phyloP scores from a whole-genome alignment of 2,113 vertebrate species.

The Sebastes fasciatus region DNA sequence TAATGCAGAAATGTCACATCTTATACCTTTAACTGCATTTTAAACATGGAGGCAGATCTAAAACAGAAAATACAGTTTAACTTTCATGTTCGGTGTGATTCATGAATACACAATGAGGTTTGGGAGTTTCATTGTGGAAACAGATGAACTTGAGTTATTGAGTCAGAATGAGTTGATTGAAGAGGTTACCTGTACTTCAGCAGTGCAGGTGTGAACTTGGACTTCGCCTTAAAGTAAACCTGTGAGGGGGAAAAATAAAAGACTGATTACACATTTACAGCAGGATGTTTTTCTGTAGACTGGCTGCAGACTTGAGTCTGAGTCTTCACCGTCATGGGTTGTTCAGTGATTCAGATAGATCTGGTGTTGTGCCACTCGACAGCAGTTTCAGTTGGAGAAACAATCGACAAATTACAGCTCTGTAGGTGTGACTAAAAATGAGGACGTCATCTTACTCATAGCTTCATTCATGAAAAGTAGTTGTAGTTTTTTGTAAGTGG shows the following conservation, averaged over 20 bases:
- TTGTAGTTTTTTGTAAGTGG: neutral
- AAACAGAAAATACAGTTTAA: neutral
- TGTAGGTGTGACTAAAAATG: neutral
- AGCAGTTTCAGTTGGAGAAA: neutral
- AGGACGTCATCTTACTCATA: neutral
- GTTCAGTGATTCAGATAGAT: neutral
- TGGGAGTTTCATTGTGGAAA: neutral
- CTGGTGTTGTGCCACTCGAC: too few species aligned
- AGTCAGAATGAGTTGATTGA: neutral
- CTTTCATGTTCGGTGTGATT: neutral
- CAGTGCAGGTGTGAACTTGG: slow-evolving; percentile 90
- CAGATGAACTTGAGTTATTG: neutral
- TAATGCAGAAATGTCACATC: too few species aligned
- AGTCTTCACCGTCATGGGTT: neutral
- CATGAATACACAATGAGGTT: neutral
- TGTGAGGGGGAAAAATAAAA: slow-evolving; percentile 54
- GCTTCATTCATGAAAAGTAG: neutral
- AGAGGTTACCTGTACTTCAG: slow-evolving; percentile 89
- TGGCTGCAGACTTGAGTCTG: neutral
- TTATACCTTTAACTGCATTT: neutral
- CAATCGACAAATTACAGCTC: neutral
- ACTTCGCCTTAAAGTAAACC: slow-evolving; percentile 96
- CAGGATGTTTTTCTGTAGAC: neutral
- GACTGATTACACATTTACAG: neutral
- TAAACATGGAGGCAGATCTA: neutral